Base-by-base conservation (phyloP, 2,113 vertebrate species). In the Atractosteus spatula region DNA sequence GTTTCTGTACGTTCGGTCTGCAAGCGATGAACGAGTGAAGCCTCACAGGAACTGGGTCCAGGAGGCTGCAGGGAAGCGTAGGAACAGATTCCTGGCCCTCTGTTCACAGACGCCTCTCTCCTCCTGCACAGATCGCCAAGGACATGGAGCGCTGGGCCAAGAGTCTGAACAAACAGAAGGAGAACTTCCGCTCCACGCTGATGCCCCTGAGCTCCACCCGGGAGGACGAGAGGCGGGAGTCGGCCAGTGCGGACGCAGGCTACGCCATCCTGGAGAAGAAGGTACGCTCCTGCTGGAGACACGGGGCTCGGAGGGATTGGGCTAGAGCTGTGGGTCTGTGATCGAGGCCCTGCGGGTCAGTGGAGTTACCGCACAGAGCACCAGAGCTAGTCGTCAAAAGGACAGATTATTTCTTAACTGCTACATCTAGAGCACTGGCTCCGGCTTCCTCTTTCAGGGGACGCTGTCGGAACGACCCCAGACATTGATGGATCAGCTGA, bases 101-200 rank as follows among this genome's bases (percentile, higher is more conserved):
- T 29, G 29, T 2, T 29, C 29, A 29, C 29, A 29, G 13, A 16
- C 14, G 2, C 14, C 57, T 63, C 14, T 8, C 41, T 3, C 4
- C 8, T 69, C 45, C 11, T 64, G 44, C 41, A 41, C 75, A 96
- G 95, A 96, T 96, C 57, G 95, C 95, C 17, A 96, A 96, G 83
- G 95, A 96, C 74, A 96, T 96, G 95, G 95, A 96, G 75, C 92
- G 95, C 8, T 96, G 95, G 95, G 94, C 95, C 1, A 95, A 95
- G 68, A 95, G 93, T 77, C 90, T 96, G 56, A 96, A 96, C 71
- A 91, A 94, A 61, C 95, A 96, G 75, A 96, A 96, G 82, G 95
- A 96, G 79, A 96, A 94, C 67, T 92, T 95, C 79, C 93, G 93
- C 45, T 93, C 93, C 11, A 89, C 83, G 71, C 87, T 71, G 80